Evolutionary conservation across 2,113 vertebrate genomes (phyloP).

Genomic region (Plotosus lineatus): DNA sequence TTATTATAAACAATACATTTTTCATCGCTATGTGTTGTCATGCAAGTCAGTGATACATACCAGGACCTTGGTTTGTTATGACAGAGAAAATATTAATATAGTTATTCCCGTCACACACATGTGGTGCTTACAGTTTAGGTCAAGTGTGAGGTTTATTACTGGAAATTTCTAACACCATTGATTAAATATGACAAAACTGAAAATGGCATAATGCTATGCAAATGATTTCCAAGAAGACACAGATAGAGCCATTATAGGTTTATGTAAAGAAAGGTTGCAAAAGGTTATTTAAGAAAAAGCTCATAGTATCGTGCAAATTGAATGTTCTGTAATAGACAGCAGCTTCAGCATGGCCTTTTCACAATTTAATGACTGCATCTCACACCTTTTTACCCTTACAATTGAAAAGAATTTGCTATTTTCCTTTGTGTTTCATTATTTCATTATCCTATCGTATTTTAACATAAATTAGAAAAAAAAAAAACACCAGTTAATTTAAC

Average conservation of each 20-base stretch:
- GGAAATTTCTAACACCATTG: background rate
- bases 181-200: background rate
- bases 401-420: background rate
- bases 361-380: background rate
- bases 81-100: background rate
- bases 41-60: no score
- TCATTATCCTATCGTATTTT: background rate
- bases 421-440: background rate
- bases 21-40: no score
- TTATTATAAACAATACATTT: no score
- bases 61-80: background rate
- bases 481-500: no score
- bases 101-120: conserved; percentile 35
- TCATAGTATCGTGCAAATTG: background rate
- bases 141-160: background rate
- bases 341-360: background rate
- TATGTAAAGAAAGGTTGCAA: background rate
- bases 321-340: background rate
- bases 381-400: background rate
- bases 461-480: background rate
- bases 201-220: conserved; percentile 13
- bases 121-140: background rate
- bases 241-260: conserved; percentile 6
- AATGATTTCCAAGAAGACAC: background rate
- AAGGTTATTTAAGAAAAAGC: background rate